These are phyloP conservation scores for Pheosia gnoma DNA, from an alignment of 2,888 invertebrate genomes.

Conservation along the genomic window DNA sequence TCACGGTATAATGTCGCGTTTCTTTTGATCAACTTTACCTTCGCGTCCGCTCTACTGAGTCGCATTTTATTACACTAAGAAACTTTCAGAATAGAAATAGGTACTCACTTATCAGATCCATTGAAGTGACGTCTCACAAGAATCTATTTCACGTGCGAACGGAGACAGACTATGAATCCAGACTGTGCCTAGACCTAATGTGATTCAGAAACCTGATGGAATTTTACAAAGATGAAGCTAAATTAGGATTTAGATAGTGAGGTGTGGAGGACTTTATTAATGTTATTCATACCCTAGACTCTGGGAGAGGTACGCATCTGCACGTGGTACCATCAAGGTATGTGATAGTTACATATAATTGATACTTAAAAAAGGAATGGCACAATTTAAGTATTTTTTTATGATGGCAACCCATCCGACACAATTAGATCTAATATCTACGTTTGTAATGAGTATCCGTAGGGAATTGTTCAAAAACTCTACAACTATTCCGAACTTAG, in stretches of 20 bases:
- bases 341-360: too few relatives aligned
- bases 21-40: not conserved
- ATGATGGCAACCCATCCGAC: too few relatives aligned
- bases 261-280: not conserved
- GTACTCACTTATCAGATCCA: not conserved
- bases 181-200: not conserved
- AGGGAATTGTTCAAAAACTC: not conserved
- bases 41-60: not conserved
- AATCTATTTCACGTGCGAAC: slow-evolving; percentile 18
- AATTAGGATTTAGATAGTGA: not conserved
- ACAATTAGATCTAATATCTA: not conserved
- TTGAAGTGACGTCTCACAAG: slow-evolving; percentile 1
- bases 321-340: too few relatives aligned
- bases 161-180: slow-evolving; percentile 4
- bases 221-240: not conserved
- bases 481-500: not conserved
- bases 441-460: not conserved
- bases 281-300: not conserved
- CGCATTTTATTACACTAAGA: not conserved
- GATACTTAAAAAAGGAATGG: too few relatives aligned
- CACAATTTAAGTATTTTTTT: too few relatives aligned
- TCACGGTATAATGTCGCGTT: not conserved
- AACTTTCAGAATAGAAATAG: not conserved
- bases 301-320: not conserved
- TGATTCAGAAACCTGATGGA: slow-evolving; percentile 2